Conservation (phyloP, 2,113 vertebrate genomes). For the Osmerus eperlanus region DNA sequence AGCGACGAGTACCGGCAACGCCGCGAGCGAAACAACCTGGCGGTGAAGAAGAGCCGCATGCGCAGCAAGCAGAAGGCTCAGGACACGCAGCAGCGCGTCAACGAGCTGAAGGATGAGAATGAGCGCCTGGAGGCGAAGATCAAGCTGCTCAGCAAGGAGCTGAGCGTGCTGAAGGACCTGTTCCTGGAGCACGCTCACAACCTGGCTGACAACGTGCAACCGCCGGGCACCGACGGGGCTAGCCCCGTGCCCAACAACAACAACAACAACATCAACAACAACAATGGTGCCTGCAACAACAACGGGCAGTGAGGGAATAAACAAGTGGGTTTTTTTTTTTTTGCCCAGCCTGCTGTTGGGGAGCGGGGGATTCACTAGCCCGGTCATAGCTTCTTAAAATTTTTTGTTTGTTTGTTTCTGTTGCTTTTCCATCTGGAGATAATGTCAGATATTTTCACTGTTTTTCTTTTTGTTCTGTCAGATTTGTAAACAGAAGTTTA, state of each 20-base stretch:
- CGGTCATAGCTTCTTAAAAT: background rate
- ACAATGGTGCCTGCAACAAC: constrained; percentile 16
- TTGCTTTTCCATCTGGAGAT: background rate
- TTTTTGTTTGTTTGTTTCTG: background rate
- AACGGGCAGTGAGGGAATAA: constrained; percentile 58
- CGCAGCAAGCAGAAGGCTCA: constrained; percentile 97
- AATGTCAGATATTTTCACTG: background rate
- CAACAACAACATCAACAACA: constrained; percentile 48
- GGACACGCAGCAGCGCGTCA: constrained; percentile 92
- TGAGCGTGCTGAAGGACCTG: constrained; percentile 97
- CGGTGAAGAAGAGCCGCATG: constrained; percentile 96
- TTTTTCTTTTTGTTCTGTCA: background rate
- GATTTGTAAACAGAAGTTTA: background rate
- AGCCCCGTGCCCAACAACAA: constrained; percentile 47
- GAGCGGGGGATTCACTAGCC: background rate
- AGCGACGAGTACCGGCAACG: constrained; percentile 93
- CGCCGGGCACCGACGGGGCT: constrained; percentile 65
- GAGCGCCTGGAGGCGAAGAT: constrained; percentile 98
- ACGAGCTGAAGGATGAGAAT: constrained; percentile 98
- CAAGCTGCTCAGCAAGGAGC: constrained; percentile 95
- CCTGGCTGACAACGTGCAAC: constrained; percentile 89
- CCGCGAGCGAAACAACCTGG: constrained; percentile 95
- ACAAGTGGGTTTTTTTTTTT: no score
- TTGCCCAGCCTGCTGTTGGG: background rate
- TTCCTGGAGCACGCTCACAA: constrained; percentile 98